phyloP scores from a whole-genome alignment of 2,888 invertebrate genomes.

The Polyommatus icarus region DNA sequence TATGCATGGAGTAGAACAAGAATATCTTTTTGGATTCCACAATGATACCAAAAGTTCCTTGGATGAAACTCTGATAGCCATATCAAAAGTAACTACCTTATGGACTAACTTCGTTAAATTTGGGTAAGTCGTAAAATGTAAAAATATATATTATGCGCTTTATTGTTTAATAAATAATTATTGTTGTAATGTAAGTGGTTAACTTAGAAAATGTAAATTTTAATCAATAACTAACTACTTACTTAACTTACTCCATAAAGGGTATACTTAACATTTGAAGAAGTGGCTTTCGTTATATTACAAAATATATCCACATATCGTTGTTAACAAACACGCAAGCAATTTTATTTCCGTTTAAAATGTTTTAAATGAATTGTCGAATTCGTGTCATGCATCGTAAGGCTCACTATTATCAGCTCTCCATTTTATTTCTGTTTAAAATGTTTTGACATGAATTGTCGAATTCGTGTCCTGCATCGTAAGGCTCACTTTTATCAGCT shows the following conservation, averaged over 20 bases:
- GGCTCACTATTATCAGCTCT: no score
- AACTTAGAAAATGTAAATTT: no score
- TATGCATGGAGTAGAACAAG: slow-evolving; percentile 4
- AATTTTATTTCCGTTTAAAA: neutral
- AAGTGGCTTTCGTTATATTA: no score
- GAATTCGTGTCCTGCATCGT: no score
- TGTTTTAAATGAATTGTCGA: no score
- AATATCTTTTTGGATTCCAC: neutral
- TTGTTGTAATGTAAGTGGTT: neutral
- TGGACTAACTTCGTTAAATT: slow-evolving; percentile 50
- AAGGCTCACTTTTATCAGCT: no score
- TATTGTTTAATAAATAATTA: neutral
- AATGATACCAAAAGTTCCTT: neutral
- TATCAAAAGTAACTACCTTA: slow-evolving; percentile 47
- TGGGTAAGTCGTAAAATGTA: slow-evolving; percentile 36
- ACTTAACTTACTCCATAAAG: no score
- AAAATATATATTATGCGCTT: neutral
- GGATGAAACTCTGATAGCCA: slow-evolving; percentile 46
- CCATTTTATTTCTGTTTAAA: neutral
- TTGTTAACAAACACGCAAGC: neutral
- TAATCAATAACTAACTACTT: no score
- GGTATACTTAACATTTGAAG: no score
- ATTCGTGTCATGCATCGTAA: no score
- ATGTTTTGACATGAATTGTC: neutral
- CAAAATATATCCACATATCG: neutral